Conservation (phyloP, 2,797 vertebrate species). For the Varecia variegata region DNA sequence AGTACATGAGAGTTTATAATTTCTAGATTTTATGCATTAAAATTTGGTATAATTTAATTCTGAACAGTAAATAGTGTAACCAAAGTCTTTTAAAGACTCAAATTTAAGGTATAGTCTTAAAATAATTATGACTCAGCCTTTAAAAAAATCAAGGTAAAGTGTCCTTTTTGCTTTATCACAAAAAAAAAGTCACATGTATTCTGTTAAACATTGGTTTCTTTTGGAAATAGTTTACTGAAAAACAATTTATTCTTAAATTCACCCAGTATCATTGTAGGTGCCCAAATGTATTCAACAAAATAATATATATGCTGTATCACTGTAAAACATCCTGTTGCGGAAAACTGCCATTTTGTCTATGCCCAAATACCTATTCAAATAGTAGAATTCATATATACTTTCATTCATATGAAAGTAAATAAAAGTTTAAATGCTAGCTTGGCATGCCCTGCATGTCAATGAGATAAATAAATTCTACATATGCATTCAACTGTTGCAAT, state of each 20-base stretch:
- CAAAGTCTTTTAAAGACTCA: slow-evolving; percentile 19
- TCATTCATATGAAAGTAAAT: background rate
- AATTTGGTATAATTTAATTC: slow-evolving; percentile 35
- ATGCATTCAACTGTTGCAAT: background rate
- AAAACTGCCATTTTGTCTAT: slow-evolving; percentile 3
- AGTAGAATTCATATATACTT: background rate
- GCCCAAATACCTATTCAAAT: background rate
- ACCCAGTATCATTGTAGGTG: background rate
- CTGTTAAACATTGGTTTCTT: background rate
- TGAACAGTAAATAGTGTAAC: background rate
- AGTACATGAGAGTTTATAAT: background rate
- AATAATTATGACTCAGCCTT: background rate
- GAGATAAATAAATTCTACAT: background rate
- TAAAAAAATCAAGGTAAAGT: background rate
- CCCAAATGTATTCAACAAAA: slow-evolving; percentile 8
- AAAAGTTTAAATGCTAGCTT: background rate
- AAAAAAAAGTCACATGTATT: background rate
- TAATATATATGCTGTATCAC: background rate
- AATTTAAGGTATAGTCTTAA: background rate
- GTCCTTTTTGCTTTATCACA: background rate
- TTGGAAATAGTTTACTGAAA: background rate
- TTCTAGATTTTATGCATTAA: slow-evolving; percentile 35
- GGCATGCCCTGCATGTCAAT: background rate
- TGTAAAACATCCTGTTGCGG: background rate
- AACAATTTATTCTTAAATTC: slow-evolving; percentile 10